Evolutionary conservation across 1,140 invertebrate species (phyloP).

Genomic region (Sweltsa coloradensis): DNA sequence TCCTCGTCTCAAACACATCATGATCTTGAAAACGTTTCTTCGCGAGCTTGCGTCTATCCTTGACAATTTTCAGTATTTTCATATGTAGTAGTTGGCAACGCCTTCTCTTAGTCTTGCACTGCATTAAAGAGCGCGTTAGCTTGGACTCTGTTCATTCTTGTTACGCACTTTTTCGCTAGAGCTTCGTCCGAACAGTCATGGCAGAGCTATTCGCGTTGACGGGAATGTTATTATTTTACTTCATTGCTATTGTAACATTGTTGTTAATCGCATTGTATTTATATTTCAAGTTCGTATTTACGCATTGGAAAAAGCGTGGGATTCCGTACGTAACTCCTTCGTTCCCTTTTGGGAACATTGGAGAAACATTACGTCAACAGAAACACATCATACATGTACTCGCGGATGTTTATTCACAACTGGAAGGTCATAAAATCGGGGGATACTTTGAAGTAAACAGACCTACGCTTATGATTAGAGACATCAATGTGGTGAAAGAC

Average conservation of each 20-base stretch:
- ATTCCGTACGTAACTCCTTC: constrained; percentile 18
- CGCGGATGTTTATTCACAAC: not conserved
- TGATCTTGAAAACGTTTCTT: too few relatives aligned
- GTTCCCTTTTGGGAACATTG: constrained; percentile 17
- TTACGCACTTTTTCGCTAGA: too few relatives aligned
- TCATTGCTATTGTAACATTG: not conserved
- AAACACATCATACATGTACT: constrained; percentile 14
- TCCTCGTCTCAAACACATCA: too few relatives aligned
- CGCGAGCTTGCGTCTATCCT: too few relatives aligned
- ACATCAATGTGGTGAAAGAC: constrained; percentile 37
- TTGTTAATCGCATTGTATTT: constrained; percentile 3
- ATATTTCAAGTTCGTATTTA: constrained; percentile 20
- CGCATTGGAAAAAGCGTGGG: constrained; percentile 22
- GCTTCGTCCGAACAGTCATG: too few relatives aligned
- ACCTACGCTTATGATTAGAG: constrained; percentile 25
- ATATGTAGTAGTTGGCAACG: too few relatives aligned
- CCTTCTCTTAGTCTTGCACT: too few relatives aligned
- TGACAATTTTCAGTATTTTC: too few relatives aligned
- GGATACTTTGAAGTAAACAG: not conserved
- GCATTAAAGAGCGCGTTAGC: too few relatives aligned
- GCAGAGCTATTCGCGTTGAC: too few relatives aligned
- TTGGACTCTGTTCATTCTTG: too few relatives aligned
- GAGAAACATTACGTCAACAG: not conserved
- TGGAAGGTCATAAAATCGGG: not conserved
- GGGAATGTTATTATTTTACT: too few relatives aligned